phyloP scores from a whole-genome alignment of 2,113 vertebrate genomes.

The Tachysurus fulvidraco region DNA sequence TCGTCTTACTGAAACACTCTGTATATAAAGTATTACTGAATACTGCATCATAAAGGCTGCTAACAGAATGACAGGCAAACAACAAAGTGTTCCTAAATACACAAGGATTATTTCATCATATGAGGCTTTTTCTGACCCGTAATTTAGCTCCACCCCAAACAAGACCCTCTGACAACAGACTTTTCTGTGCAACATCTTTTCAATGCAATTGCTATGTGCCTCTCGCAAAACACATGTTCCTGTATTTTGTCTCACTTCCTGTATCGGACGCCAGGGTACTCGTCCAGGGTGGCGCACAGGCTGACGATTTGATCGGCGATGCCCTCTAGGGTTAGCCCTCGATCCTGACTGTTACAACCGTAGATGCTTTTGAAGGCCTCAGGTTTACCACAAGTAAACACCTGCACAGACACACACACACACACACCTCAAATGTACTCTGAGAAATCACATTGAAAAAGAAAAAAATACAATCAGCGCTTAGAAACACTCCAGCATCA shows the following conservation, averaged over 20 bases:
- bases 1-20: neutral
- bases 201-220: neutral
- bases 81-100: neutral
- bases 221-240: neutral
- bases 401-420: slow-evolving; percentile 68
- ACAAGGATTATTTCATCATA: neutral
- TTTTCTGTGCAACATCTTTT: neutral
- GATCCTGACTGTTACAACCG: slow-evolving; percentile 78
- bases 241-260: slow-evolving; percentile 76
- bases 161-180: neutral
- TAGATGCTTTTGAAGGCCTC: slow-evolving; percentile 89
- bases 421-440: neutral
- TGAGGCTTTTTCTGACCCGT: neutral
- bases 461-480: neutral
- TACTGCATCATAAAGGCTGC: neutral
- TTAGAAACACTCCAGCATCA: neutral
- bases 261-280: slow-evolving; percentile 91
- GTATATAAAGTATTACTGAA: neutral
- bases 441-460: neutral
- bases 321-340: slow-evolving; percentile 76
- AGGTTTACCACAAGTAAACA: slow-evolving; percentile 87
- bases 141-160: neutral
- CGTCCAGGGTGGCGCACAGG: slow-evolving; percentile 89
- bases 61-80: neutral
- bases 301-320: slow-evolving; percentile 91